These are phyloP conservation scores for Odontamblyopus rebecca DNA, from an alignment of 2,797 vertebrate genomes.

Conservation along the genomic window DNA sequence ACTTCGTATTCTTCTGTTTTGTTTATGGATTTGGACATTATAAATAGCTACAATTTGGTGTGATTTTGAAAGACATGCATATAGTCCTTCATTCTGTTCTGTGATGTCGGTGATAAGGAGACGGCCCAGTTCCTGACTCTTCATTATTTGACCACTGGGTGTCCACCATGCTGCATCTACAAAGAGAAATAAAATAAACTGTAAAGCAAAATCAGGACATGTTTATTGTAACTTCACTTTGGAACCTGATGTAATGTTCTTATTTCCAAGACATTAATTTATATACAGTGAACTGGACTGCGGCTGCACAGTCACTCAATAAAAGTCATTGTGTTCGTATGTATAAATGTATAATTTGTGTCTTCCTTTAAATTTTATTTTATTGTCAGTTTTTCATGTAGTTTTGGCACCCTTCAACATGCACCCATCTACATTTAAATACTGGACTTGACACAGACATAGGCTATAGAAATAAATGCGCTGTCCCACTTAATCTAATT, in stretches of 20 bases:
- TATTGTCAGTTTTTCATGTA: background rate
- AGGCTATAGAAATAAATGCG: background rate
- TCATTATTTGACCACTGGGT: constrained; percentile 68
- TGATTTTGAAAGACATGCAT: constrained; percentile 65
- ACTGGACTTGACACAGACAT: background rate
- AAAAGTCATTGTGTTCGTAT: background rate
- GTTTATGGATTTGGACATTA: constrained; percentile 63
- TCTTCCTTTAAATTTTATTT: no score
- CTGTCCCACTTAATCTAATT: background rate
- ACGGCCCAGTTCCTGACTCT: constrained; percentile 51
- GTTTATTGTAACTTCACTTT: background rate
- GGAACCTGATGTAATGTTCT: background rate
- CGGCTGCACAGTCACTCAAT: background rate
- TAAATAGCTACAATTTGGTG: constrained; percentile 60
- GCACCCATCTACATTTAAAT: background rate
- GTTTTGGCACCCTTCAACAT: background rate
- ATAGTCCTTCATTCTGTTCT: constrained; percentile 65
- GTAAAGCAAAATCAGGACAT: background rate
- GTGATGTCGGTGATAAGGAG: constrained; percentile 61
- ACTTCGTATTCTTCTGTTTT: constrained; percentile 61
- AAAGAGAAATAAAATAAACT: constrained; percentile 23
- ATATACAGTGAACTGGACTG: background rate
- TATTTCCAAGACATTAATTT: background rate
- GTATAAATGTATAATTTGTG: background rate
- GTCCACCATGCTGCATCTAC: constrained; percentile 77